These are phyloP conservation scores for Mesoligia furuncula DNA, from an alignment of 2,888 invertebrate species.

Conservation along the genomic window DNA sequence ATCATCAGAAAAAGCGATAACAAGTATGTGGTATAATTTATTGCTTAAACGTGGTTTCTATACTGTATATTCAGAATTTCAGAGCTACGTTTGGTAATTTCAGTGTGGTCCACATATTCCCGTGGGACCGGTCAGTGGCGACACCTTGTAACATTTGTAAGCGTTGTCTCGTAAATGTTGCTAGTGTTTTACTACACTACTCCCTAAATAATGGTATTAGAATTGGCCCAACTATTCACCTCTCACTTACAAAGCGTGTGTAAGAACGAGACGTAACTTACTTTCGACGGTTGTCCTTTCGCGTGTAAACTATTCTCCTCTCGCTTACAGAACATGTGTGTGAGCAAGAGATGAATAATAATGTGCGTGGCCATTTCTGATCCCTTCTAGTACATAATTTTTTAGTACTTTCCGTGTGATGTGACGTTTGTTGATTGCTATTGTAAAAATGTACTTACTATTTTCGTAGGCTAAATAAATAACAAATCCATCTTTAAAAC, in stretches of 20 bases:
- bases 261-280: slow-evolving; percentile 13
- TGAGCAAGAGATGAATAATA: neutral
- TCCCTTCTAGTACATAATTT: slow-evolving; percentile 5
- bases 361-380: slow-evolving; percentile 14
- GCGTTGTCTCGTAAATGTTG: slow-evolving; percentile 78
- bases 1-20: no score
- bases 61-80: no score
- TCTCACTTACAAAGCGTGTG: slow-evolving; percentile 14
- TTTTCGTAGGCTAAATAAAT: slow-evolving; percentile 32
- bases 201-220: neutral
- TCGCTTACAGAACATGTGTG: neutral
- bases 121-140: slow-evolving; percentile 87
- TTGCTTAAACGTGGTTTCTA: no score
- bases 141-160: slow-evolving; percentile 81
- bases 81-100: slow-evolving; percentile 68
- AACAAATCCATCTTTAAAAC: neutral
- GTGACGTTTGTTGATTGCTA: slow-evolving; percentile 35
- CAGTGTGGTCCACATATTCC: slow-evolving; percentile 86
- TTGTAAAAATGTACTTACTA: neutral
- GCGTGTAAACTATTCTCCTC: neutral
- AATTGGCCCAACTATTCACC: slow-evolving; percentile 7
- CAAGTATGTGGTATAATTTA: no score
- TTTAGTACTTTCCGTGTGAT: slow-evolving; percentile 20
- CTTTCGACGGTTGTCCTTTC: neutral
- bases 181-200: slow-evolving; percentile 56